Evolutionary conservation across 1,140 invertebrate genomes (phyloP).

Genomic region (Drosophila tropicalis): DNA sequence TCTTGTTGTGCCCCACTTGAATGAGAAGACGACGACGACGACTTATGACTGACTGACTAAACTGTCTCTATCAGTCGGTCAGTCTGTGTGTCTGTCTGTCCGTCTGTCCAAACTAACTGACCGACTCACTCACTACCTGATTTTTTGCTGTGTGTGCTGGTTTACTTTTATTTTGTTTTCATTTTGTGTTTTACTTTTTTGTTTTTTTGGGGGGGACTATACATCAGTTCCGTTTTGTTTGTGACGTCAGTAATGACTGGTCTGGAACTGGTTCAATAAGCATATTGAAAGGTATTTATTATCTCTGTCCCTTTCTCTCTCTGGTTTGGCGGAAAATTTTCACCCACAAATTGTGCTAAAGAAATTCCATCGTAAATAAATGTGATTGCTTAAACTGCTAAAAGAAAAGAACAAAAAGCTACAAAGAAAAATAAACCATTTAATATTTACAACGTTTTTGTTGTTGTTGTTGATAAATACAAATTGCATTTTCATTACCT

Average conservation of each 20-base stretch:
- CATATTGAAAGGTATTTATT: no score
- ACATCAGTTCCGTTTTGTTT: slow-evolving; percentile 70
- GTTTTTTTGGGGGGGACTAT: slow-evolving; percentile 43
- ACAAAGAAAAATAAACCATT: not conserved
- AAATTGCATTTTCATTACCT: slow-evolving; percentile 16
- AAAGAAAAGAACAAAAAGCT: no score
- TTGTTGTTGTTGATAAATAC: slow-evolving; percentile 11
- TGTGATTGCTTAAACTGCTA: no score
- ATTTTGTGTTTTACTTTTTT: slow-evolving; percentile 25
- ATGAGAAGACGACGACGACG: slow-evolving; percentile 26
- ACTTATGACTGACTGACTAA: slow-evolving; percentile 24
- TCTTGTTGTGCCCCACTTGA: slow-evolving; percentile 52
- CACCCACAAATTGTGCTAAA: no score
- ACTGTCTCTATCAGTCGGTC: slow-evolving; percentile 20
- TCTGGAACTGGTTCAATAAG: slow-evolving; percentile 38
- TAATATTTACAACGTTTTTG: not conserved
- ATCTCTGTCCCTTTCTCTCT: not conserved
- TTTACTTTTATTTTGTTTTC: slow-evolving; percentile 56
- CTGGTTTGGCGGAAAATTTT: not conserved
- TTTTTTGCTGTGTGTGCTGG: slow-evolving; percentile 57
- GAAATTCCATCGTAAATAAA: no score
- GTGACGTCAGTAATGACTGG: slow-evolving; percentile 46
- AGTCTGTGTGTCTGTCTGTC: not conserved
- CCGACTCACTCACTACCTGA: slow-evolving; percentile 52
- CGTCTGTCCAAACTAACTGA: slow-evolving; percentile 24